Conservation (phyloP, 1,140 invertebrate genomes). For the Leptopilina boulardi region DNA sequence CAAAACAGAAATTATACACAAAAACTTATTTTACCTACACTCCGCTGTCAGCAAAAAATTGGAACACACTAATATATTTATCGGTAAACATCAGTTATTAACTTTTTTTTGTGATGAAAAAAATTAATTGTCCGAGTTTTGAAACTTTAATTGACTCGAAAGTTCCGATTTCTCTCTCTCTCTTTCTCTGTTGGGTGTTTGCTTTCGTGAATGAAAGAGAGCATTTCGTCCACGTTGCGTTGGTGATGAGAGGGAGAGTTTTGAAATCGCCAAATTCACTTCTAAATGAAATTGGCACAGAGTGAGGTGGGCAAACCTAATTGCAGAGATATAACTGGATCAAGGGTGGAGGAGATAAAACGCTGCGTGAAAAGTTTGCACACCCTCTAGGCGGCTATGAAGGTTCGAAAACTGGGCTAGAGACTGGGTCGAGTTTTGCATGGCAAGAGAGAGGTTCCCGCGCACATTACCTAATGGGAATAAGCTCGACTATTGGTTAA, state of each 20-base stretch:
- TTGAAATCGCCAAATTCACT: not conserved
- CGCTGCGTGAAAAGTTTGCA: conserved; percentile 7
- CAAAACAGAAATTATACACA: no score
- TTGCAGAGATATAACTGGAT: conserved; percentile 17
- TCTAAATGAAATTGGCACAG: not conserved
- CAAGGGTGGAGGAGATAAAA: conserved; percentile 18
- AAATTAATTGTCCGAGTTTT: not conserved
- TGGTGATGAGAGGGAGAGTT: not conserved
- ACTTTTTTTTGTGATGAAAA: not conserved
- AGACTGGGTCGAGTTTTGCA: not conserved
- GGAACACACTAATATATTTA: no score
- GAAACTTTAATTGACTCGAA: conserved; percentile 10
- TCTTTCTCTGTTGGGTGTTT: no score
- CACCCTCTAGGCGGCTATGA: not conserved
- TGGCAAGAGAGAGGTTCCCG: not conserved
- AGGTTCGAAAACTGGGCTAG: not conserved
- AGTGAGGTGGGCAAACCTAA: conserved; percentile 7
- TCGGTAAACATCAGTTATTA: no score
- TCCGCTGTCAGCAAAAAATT: no score
- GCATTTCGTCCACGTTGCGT: not conserved
- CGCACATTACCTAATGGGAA: not conserved
- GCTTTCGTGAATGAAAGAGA: no score
- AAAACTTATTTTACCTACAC: no score
- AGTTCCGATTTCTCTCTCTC: conserved; percentile 10
- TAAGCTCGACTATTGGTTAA: not conserved